Evolutionary conservation across 1,140 invertebrate species (phyloP).

Genomic region (Octopus bimaculoides): DNA sequence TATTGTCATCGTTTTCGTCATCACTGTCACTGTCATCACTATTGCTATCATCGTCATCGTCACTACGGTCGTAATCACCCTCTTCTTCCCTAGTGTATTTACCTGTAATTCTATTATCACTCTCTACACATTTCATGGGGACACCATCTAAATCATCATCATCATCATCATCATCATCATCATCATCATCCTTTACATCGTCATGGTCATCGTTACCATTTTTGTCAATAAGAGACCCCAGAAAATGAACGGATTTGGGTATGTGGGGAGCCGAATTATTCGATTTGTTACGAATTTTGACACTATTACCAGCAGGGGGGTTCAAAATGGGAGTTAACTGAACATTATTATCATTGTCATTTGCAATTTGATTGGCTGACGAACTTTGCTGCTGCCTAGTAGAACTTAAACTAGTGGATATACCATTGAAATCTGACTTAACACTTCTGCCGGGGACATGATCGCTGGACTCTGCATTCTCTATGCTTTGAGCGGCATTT

Average conservation of each 20-base stretch:
- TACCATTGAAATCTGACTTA: slow-evolving; percentile 25
- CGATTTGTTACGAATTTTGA: background rate
- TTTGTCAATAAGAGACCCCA: background rate
- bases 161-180: background rate
- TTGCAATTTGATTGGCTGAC: slow-evolving; percentile 55
- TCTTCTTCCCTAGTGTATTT: background rate
- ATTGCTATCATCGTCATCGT: background rate
- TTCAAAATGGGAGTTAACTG: slow-evolving; percentile 12
- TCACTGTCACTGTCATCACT: background rate
- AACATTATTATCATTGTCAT: slow-evolving; percentile 47
- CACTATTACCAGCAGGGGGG: background rate
- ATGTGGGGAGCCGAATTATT: background rate
- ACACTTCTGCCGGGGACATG: slow-evolving; percentile 33
- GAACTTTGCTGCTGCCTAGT: slow-evolving; percentile 22
- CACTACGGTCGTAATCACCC: background rate
- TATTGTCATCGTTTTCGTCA: background rate
- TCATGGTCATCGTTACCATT: background rate
- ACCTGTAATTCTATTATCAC: no score
- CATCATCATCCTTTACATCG: background rate
- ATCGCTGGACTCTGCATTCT: slow-evolving; percentile 18
- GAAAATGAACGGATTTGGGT: background rate
- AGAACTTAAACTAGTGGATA: slow-evolving; percentile 6
- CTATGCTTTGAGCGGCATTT: slow-evolving; percentile 13
- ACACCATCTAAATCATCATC: background rate
- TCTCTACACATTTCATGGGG: background rate